Base-by-base conservation (phyloP, 2,797 vertebrate species). In the Valencia hispanica region DNA sequence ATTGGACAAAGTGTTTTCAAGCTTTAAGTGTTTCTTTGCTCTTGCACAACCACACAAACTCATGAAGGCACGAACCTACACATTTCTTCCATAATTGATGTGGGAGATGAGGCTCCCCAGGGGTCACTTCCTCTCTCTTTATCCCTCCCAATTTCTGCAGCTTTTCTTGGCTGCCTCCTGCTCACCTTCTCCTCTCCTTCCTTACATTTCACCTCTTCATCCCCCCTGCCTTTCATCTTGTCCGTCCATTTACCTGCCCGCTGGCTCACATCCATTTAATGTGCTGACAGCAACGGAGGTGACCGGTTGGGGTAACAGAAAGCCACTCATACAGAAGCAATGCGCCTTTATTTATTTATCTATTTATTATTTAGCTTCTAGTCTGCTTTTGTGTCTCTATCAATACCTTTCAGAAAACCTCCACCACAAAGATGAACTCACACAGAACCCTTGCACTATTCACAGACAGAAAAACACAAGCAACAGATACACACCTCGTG, bases 81-180 rank as follows among this genome's bases (percentile, higher is more conserved):
- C 74, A 74, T 83, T 65, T 79, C 80, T 75, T 91, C 89, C 77
- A 89, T 93, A 93, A 94, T 92, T 92, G 90, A 93, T 94, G 87
- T 84, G 89, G 90, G 88, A 89, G 89, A 89, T 83, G 84, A 88
- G 81, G 86, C 82, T 89, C 90, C 87, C 86, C 77, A 84, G 86
- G 89, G 92, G 88, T 88, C 84, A 79, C 70, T 81, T 82, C 77
- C 87, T 81, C 77, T 89, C 89, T 86, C 87, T 68, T 79, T 81
- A 84, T 73, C 78, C 78, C 76, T 84, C 82, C 78, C 45, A 83
- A 86, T 90, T 89, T 81, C 82, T 86, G 86, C 84, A 89, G 84
- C 91, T 90, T 79, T 84, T 87, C 86, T 82, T 73, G 80, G 79
- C 87, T 63, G 68, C 83, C 86, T 90, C 86, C 83, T 57, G 65